Percentiles rank a stretch among this genome's conserved stretches.
Evolutionary conservation across 2,888 invertebrate genomes (phyloP).

Genomic region (Dryococelus australis): DNA sequence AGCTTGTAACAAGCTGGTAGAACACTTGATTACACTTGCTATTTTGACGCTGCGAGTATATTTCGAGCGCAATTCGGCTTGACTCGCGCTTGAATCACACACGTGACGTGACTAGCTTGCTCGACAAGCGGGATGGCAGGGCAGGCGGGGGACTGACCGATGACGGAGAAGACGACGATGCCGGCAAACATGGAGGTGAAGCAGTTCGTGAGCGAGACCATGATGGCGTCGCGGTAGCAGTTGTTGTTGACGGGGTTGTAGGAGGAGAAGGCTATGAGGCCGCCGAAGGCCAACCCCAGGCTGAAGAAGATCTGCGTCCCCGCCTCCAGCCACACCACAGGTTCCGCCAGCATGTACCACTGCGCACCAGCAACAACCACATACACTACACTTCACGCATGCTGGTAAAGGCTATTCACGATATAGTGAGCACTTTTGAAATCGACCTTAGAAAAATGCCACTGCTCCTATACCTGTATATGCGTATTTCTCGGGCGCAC

Average conservation of each 20-base stretch:
- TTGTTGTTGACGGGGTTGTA: constrained; percentile 98
- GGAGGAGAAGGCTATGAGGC: constrained; percentile 94
- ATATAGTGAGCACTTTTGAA: too few relatives aligned
- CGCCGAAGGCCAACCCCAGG: constrained; percentile 93
- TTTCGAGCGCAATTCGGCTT: too few relatives aligned
- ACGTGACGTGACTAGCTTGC: too few relatives aligned
- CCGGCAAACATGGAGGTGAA: constrained; percentile 97
- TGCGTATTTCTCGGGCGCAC: too few relatives aligned
- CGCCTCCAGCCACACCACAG: constrained; percentile 96
- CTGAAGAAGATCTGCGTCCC: constrained; percentile 98
- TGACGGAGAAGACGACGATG: constrained; percentile 93
- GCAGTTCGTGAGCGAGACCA: constrained; percentile 92
- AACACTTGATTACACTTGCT: too few relatives aligned
- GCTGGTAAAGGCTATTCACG: too few relatives aligned
- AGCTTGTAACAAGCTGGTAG: too few relatives aligned
- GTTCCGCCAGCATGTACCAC: constrained; percentile 90
- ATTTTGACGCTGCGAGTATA: too few relatives aligned
- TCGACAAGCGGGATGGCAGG: too few relatives aligned
- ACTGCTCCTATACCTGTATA: too few relatives aligned
- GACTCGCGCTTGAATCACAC: too few relatives aligned
- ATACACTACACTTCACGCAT: background rate
- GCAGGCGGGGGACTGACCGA: constrained; percentile 62
- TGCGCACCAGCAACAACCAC: constrained; percentile 55
- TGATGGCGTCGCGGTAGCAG: constrained; percentile 91
- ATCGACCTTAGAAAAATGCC: too few relatives aligned